phyloP scores from a whole-genome alignment of 2,113 vertebrate genomes.

The Phaetusa simplex region DNA sequence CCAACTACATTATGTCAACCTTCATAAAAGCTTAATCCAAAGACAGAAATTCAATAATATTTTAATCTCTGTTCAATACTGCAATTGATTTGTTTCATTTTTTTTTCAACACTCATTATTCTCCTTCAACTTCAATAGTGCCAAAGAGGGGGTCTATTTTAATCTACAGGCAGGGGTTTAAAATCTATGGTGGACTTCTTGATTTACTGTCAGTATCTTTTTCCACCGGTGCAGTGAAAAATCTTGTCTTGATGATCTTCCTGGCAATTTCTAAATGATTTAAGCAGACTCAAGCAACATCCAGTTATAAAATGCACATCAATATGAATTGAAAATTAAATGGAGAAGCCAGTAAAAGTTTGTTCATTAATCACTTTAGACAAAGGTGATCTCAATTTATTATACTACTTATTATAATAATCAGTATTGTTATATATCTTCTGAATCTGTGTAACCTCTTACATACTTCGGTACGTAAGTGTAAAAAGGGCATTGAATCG shows the following conservation, averaged over 20 bases:
- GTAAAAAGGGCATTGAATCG: neutral
- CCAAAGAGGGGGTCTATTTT: neutral
- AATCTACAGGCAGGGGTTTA: neutral
- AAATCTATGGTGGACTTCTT: neutral
- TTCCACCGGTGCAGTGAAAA: neutral
- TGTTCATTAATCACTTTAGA: neutral
- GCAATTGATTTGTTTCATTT: neutral
- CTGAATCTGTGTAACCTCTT: neutral
- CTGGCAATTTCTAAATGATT: neutral
- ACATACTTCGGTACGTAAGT: neutral
- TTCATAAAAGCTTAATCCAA: neutral
- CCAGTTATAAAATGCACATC: neutral
- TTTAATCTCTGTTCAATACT: conserved; percentile 5
- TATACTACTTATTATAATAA: neutral
- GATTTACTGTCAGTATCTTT: neutral
- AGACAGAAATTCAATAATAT: neutral
- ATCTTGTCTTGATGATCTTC: neutral
- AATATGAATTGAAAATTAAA: neutral
- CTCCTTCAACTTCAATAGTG: neutral
- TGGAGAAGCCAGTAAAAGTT: neutral
- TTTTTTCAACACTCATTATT: neutral
- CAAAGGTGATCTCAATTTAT: neutral
- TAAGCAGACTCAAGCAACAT: neutral
- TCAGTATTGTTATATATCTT: neutral
- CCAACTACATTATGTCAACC: neutral